Conservation (phyloP, 2,113 vertebrate genomes). For the Ammodytes dubius region DNA sequence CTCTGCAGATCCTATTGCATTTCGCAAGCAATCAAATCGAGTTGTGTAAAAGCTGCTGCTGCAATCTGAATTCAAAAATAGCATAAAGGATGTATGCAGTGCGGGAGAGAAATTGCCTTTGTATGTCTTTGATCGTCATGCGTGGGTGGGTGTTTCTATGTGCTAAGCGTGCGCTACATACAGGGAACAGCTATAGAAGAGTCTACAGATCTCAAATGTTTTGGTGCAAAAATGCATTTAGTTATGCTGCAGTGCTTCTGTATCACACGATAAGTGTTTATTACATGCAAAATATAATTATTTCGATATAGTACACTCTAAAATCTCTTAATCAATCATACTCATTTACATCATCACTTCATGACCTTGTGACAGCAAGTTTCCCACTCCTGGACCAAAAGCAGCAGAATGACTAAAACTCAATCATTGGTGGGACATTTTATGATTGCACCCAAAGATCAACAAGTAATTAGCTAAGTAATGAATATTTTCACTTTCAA, state of each 20-base stretch:
- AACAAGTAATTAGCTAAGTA: conserved; percentile 1
- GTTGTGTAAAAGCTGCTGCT: conserved; percentile 48
- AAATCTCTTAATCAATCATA: neutral
- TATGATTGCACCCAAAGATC: neutral
- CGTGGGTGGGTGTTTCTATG: conserved; percentile 58
- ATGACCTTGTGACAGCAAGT: neutral
- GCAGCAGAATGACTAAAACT: neutral
- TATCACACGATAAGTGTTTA: conserved; percentile 36
- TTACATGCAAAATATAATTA: neutral
- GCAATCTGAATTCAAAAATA: conserved; percentile 52
- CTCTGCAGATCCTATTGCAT: conserved; percentile 10
- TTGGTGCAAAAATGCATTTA: conserved; percentile 36
- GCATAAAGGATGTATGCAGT: conserved; percentile 53
- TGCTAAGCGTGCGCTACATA: conserved; percentile 35
- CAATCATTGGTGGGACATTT: neutral
- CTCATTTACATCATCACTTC: too few species aligned
- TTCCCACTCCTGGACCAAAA: neutral
- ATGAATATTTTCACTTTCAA: neutral
- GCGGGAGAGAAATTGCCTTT: conserved; percentile 48
- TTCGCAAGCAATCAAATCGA: conserved; percentile 29
- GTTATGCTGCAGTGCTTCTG: conserved; percentile 22
- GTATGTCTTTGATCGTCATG: conserved; percentile 44
- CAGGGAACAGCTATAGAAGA: conserved; percentile 34
- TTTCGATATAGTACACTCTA: neutral
- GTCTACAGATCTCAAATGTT: conserved; percentile 30